phyloP scores from a whole-genome alignment of 1,140 invertebrate species.

The Globodera rostochiensis region DNA sequence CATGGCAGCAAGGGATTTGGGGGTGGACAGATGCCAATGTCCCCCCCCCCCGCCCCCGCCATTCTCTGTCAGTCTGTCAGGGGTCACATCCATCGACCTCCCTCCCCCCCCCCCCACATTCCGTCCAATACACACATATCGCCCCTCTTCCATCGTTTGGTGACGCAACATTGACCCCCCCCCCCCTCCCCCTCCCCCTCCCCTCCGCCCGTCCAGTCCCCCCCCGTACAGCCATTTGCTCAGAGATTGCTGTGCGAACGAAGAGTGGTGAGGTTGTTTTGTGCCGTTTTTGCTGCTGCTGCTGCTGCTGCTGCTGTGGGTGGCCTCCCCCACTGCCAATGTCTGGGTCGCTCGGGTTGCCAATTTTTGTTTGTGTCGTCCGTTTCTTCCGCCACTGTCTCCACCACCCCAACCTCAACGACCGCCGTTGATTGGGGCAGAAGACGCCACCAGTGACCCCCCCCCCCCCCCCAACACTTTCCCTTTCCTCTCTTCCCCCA shows the following conservation, averaged over 20 bases:
- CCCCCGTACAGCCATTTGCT: conserved; percentile 7
- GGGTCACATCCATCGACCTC: conserved; percentile 2
- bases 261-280: neutral
- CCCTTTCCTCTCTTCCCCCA: too few species aligned
- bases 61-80: conserved; percentile 6
- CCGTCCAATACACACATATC: neutral
- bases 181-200: neutral
- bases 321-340: neutral
- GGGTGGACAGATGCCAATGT: conserved; percentile 9
- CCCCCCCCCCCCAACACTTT: too few species aligned
- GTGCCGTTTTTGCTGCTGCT: neutral
- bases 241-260: neutral
- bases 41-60: neutral
- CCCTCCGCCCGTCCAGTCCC: neutral
- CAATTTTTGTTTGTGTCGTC: neutral
- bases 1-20: conserved; percentile 4
- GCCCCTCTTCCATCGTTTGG: neutral
- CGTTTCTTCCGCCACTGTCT: neutral
- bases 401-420: neutral
- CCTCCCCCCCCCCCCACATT: neutral
- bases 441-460: neutral
- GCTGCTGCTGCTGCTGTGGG: neutral
- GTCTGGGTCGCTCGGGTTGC: neutral
- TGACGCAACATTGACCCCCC: conserved; percentile 11
- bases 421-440: neutral